These are phyloP conservation scores for Mirza zaza DNA, from an alignment of 2,113 vertebrate species.

Conservation along the genomic window DNA sequence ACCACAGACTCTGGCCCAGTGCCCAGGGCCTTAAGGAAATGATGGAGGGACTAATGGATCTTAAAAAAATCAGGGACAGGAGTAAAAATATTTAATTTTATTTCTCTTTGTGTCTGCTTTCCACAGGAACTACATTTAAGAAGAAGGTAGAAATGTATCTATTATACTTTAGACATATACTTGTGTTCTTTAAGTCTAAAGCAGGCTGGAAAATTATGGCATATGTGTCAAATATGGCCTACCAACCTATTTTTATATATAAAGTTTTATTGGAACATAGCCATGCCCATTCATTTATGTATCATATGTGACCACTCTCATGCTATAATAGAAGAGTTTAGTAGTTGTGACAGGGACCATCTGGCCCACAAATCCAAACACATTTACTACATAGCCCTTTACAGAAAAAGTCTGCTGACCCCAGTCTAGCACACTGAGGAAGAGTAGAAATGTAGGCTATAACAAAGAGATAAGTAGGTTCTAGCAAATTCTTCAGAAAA, in stretches of 20 bases:
- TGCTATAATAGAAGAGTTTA: background rate
- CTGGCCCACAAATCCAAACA: background rate
- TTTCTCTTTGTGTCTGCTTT: constrained; percentile 16
- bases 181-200: background rate
- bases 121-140: background rate
- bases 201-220: background rate
- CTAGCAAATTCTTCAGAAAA: constrained; percentile 10
- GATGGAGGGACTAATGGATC: background rate
- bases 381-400: background rate
- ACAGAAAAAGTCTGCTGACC: background rate
- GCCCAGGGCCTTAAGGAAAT: background rate
- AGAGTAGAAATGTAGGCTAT: background rate
- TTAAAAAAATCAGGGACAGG: background rate
- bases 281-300: background rate
- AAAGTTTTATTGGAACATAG: background rate
- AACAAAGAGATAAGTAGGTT: background rate
- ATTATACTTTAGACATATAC: constrained; percentile 2
- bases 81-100: background rate
- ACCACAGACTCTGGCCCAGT: background rate
- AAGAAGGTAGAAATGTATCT: background rate
- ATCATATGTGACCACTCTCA: background rate
- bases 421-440: background rate
- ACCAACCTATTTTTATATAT: constrained; percentile 1
- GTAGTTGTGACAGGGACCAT: background rate
- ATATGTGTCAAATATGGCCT: background rate